Percentiles rank a stretch among this genome's conserved stretches.
phyloP scores from a whole-genome alignment of 2,797 vertebrate genomes.

The Orestias chungarensis region DNA sequence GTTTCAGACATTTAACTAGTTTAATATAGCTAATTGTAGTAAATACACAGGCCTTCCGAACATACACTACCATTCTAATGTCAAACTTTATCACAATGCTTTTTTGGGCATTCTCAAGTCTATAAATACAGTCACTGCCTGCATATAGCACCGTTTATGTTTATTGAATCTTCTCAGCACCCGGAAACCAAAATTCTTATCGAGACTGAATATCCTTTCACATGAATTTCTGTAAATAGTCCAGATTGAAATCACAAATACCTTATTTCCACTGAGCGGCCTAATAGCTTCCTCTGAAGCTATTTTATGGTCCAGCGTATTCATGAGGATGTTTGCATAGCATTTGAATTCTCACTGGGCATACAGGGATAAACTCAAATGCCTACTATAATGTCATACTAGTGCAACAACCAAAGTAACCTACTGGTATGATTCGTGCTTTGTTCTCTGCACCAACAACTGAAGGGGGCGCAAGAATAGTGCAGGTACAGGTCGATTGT shows the following conservation, averaged over 20 bases:
- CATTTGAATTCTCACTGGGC: too few relatives aligned
- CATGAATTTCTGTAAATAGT: not conserved
- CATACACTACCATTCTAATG: conserved; percentile 3
- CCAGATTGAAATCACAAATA: conserved; percentile 5
- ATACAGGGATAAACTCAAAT: too few relatives aligned
- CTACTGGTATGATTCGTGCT: too few relatives aligned
- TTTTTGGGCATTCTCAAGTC: not conserved
- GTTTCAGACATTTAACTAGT: not conserved
- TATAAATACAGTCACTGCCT: conserved; percentile 13
- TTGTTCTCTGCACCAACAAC: too few relatives aligned
- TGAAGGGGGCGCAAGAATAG: too few relatives aligned
- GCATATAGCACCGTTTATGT: not conserved
- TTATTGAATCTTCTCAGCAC: not conserved
- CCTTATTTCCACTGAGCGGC: too few relatives aligned
- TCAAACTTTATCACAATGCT: not conserved
- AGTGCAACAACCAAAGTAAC: too few relatives aligned
- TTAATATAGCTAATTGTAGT: not conserved
- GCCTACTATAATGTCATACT: too few relatives aligned
- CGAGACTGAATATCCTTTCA: not conserved
- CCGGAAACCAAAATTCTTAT: conserved; percentile 13
- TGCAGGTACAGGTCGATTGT: too few relatives aligned
- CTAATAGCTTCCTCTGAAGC: too few relatives aligned
- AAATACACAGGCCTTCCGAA: not conserved
- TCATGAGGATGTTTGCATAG: too few relatives aligned
- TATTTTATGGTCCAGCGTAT: too few relatives aligned